Conservation (phyloP, 2,113 vertebrate species). For the Morone chrysops region DNA sequence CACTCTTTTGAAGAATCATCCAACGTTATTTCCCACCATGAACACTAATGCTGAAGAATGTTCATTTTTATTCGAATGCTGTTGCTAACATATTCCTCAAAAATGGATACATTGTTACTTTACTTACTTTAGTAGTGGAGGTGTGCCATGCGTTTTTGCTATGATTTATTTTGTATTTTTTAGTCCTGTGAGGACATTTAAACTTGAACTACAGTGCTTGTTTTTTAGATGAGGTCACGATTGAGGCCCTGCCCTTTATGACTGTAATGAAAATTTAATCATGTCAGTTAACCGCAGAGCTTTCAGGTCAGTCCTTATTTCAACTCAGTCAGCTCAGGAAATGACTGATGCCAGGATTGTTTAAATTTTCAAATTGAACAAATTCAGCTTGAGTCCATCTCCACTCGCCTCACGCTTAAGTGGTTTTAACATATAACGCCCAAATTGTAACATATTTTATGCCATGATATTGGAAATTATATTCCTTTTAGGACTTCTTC, state of each 20-base stretch:
- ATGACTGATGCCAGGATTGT: conserved; percentile 56
- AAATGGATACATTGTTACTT: conserved; percentile 61
- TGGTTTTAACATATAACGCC: not conserved
- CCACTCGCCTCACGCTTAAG: not conserved
- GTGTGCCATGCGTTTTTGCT: conserved; percentile 61
- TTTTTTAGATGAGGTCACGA: conserved; percentile 33
- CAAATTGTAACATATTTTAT: conserved; percentile 21
- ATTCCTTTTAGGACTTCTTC: conserved; percentile 9
- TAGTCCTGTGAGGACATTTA: conserved; percentile 38
- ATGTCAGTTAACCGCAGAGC: conserved; percentile 52
- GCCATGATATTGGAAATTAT: not conserved
- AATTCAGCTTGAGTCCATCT: conserved; percentile 28
- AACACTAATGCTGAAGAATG: conserved; percentile 58
- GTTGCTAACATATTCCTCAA: conserved; percentile 49
- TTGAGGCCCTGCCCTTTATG: conserved; percentile 52
- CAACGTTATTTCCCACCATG: conserved; percentile 25
- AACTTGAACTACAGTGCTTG: conserved; percentile 48
- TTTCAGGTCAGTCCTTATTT: conserved; percentile 49
- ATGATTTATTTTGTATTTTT: not conserved
- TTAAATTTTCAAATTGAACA: conserved; percentile 47
- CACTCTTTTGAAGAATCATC: conserved; percentile 25
- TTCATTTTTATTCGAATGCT: conserved; percentile 61
- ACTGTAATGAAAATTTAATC: conserved; percentile 71
- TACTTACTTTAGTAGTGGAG: conserved; percentile 56
- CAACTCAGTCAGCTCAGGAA: conserved; percentile 56